Percentiles rank a stretch among this genome's conserved stretches.
phyloP scores from a whole-genome alignment of 2,888 invertebrate species.

The Pherbina coryleti region DNA sequence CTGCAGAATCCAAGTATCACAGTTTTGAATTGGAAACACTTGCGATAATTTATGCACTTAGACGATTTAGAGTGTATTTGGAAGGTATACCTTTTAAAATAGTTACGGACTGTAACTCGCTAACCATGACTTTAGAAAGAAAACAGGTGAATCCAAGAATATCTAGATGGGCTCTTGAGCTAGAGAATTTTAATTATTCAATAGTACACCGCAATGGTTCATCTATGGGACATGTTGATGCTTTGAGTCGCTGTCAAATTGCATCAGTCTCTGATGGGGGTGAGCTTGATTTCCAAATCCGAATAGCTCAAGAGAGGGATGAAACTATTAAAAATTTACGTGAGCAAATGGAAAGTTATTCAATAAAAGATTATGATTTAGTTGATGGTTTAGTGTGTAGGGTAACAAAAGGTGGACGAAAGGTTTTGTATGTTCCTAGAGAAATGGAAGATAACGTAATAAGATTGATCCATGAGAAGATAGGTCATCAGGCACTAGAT shows the following conservation, averaged over 20 bases:
- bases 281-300: neutral
- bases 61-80: too few species aligned
- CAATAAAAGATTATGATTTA: too few species aligned
- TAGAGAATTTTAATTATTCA: neutral
- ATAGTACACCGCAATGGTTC: neutral
- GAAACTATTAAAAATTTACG: neutral
- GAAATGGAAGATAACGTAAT: neutral
- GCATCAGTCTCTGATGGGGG: neutral
- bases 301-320: neutral
- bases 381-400: too few species aligned
- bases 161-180: neutral
- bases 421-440: neutral
- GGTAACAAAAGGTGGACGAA: too few species aligned
- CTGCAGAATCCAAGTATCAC: too few species aligned
- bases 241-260: neutral
- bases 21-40: too few species aligned
- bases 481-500: neutral
- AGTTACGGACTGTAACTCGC: too few species aligned
- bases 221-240: neutral
- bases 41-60: too few species aligned
- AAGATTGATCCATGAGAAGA: neutral
- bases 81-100: too few species aligned
- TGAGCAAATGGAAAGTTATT: too few species aligned
- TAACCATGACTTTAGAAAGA: too few species aligned
- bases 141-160: neutral